phyloP scores from a whole-genome alignment of 2,113 vertebrate species.

The Chaetorhynchus papuensis region DNA sequence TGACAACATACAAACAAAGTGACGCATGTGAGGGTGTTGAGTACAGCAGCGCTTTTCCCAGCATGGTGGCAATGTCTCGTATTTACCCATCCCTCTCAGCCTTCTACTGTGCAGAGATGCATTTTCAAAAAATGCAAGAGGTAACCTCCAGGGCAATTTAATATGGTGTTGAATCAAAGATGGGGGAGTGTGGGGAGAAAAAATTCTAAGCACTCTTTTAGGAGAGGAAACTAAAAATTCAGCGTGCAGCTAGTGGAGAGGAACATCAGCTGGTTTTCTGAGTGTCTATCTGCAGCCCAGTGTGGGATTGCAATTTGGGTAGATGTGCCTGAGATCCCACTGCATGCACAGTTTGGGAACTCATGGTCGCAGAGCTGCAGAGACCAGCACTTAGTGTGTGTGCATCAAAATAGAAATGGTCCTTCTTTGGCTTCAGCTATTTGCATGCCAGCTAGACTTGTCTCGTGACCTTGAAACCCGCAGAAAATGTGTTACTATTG shows the following conservation, averaged over 20 bases:
- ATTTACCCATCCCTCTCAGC: background rate
- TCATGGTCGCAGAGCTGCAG: background rate
- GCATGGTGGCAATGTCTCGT: background rate
- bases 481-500: background rate
- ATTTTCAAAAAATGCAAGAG: background rate
- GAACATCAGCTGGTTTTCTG: background rate
- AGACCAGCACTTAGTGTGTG: background rate
- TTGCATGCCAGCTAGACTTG: background rate
- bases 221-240: background rate
- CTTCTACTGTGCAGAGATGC: background rate
- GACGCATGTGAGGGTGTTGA: fast-evolving
- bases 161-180: slow-evolving; percentile 1
- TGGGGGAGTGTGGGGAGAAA: background rate
- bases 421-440: background rate
- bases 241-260: background rate
- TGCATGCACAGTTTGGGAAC: background rate
- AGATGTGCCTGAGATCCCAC: background rate
- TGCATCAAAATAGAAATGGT: background rate
- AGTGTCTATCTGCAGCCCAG: background rate
- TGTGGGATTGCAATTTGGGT: background rate
- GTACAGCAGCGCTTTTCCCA: background rate
- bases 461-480: background rate
- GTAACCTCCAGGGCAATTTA: background rate
- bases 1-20: background rate
- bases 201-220: background rate